phyloP scores from a whole-genome alignment of 2,797 vertebrate species.

The Xenops minutus region DNA sequence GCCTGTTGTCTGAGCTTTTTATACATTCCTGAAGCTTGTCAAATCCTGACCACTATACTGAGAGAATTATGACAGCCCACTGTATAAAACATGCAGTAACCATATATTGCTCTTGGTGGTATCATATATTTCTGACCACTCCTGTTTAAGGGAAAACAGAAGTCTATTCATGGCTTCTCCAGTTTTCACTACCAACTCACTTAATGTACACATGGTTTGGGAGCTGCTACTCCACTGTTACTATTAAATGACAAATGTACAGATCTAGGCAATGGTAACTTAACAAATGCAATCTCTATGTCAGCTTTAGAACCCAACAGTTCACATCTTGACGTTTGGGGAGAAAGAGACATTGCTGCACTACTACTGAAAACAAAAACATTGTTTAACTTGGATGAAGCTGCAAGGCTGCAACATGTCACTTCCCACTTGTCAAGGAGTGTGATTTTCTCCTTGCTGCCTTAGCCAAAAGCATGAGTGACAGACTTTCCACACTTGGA shows the following conservation, averaged over 20 bases:
- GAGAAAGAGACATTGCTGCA: background rate
- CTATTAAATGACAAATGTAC: background rate
- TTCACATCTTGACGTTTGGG: background rate
- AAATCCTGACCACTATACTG: background rate
- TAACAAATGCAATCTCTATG: background rate
- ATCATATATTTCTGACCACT: background rate
- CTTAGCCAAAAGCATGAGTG: constrained; percentile 25
- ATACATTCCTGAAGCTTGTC: background rate
- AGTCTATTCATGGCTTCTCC: background rate
- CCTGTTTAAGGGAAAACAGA: background rate
- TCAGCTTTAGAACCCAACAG: background rate
- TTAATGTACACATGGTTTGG: background rate
- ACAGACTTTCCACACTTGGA: constrained; percentile 24
- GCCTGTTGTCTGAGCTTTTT: background rate
- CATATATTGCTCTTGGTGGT: background rate
- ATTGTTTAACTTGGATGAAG: background rate
- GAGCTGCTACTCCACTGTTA: background rate
- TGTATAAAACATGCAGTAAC: background rate
- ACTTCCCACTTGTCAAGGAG: background rate
- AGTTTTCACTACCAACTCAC: background rate
- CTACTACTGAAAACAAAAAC: background rate
- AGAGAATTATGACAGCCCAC: background rate
- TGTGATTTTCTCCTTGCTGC: constrained; percentile 12
- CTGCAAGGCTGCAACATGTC: background rate
- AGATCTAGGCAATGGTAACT: background rate